Evolutionary conservation across 2,113 vertebrate genomes (phyloP).

Genomic region (Sturnus vulgaris): DNA sequence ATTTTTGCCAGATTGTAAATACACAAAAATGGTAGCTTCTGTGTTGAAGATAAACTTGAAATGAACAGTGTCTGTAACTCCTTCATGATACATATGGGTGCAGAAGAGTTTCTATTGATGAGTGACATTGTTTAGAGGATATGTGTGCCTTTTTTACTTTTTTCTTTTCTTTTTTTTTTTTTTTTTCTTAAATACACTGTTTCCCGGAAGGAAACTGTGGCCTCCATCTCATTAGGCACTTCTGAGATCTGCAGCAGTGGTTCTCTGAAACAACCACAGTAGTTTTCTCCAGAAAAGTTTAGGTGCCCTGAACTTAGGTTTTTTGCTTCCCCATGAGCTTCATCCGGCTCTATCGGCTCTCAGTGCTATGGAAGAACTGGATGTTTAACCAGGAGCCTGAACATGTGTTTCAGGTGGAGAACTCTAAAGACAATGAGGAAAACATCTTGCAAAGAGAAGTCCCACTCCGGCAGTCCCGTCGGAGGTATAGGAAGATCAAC

Average conservation of each 20-base stretch:
- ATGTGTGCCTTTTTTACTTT: neutral
- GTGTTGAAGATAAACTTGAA: neutral
- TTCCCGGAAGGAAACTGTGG: constrained; percentile 87
- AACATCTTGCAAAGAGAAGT: constrained; percentile 82
- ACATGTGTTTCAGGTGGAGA: constrained; percentile 92
- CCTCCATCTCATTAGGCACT: constrained; percentile 49
- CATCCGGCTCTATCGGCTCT: constrained; percentile 79
- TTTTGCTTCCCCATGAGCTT: constrained; percentile 76
- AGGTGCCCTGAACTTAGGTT: neutral
- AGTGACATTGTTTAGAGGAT: constrained; percentile 55
- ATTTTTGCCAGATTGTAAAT: neutral
- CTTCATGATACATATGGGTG: neutral
- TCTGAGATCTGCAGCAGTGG: neutral
- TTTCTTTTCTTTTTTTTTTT: constrained; percentile 15
- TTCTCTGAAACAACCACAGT: neutral
- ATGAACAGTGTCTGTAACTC: neutral
- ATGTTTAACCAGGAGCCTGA: constrained; percentile 86
- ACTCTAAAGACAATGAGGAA: constrained; percentile 87
- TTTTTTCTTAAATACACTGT: constrained; percentile 21
- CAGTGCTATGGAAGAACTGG: constrained; percentile 85
- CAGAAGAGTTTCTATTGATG: constrained; percentile 24
- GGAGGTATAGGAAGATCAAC: constrained; percentile 87
- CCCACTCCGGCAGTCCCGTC: constrained; percentile 80
- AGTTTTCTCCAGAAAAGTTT: neutral
- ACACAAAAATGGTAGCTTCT: neutral